Conservation (phyloP, 2,797 vertebrate genomes). For the Avahi laniger region DNA sequence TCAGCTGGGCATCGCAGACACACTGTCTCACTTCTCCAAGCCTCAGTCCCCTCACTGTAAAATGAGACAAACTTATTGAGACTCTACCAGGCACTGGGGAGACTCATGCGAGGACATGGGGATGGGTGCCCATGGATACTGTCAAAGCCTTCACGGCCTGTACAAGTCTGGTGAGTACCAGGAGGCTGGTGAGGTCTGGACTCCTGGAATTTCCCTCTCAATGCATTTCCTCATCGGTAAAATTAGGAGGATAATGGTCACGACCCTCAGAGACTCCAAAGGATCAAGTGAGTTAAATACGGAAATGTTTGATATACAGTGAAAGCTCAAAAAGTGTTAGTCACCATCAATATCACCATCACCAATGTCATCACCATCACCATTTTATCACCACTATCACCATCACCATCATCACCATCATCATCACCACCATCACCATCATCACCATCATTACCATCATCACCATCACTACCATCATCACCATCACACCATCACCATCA, state of each 20-base stretch:
- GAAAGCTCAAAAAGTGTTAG: background rate
- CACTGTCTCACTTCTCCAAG: background rate
- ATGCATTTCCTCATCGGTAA: background rate
- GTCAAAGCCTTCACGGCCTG: background rate
- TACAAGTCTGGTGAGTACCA: background rate
- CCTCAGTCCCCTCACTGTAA: background rate
- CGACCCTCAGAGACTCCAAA: background rate
- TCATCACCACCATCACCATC: too few species aligned
- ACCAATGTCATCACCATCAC: too few species aligned
- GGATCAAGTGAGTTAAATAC: background rate
- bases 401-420: background rate
- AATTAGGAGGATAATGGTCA: background rate
- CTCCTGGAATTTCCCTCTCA: background rate
- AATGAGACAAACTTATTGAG: background rate
- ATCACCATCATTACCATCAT: rapidly evolving
- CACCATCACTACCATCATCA: background rate
- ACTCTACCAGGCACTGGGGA: background rate
- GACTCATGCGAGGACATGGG: background rate
- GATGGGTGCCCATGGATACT: background rate
- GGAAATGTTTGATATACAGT: background rate
- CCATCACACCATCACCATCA: background rate
- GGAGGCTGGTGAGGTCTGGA: background rate
- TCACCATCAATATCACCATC: background rate
- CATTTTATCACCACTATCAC: background rate
- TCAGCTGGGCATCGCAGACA: rapidly evolving